Evolutionary conservation across 2,113 vertebrate genomes (phyloP), one percentile per base, ranked within the genome.

Genomic region (Girardinichthys multiradiatus): DNA sequence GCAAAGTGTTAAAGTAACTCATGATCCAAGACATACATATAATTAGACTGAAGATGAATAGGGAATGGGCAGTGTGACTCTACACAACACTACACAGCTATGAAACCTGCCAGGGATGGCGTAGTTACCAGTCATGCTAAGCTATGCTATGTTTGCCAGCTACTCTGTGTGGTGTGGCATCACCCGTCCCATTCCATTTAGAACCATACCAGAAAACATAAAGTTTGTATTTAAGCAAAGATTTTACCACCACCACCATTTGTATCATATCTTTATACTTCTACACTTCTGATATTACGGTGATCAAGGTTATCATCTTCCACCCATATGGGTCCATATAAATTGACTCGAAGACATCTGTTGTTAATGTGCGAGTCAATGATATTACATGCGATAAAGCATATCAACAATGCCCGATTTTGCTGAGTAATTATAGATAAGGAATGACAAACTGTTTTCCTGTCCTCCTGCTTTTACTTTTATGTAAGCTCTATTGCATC

Each of bases 221-320:
- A n/a, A 58, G 51, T 9, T 31, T 42, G 21, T 13, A 45, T n/a
- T 19, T 35, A 35, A 28, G 28, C 39, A 54, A 54, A 7, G 8
- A 11, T 54, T 24, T 21, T 54, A 26, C 14, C 48, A 45, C 37
- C 10, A 64, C 19, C 19, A 42, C 30, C 4, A 48, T 37, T 28
- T 48, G 29, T 51, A 68, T 1, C 63, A 45, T 28, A 54, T n/a
- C 26, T 64, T 68, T 66, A 72, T 5, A 8, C 2, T n/a, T 80
- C 57, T 37, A 9, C n/a, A 37, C 8, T 4, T 33, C 13, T 69
- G 26, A 62, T 31, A 68, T 77, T 39, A 68, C 37, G 71, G 24
- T 27, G 33, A 74, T 33, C 63, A 61, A 39, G 37, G 39, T 64
- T 69, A 81, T 80, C 57, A 31, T 54, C 71, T 70, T 85, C 78